A percentile compares a stretch with the other conserved stretches of the same genome.
Conservation (phyloP, 2,797 vertebrate genomes). For the Discoglossus pictus region DNA sequence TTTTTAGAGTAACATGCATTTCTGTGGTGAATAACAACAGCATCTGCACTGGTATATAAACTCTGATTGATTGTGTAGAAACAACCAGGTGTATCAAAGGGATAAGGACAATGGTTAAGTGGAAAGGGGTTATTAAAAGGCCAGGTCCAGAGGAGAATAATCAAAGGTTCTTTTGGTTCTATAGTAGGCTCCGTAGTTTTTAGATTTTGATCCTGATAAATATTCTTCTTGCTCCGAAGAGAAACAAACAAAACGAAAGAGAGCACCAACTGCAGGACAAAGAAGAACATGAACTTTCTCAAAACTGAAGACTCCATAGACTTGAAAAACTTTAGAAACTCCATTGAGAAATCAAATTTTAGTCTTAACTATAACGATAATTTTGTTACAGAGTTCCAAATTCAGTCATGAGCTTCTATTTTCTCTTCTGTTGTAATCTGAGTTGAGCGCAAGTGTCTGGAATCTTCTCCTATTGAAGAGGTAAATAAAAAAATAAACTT, state of each 20-base stretch:
- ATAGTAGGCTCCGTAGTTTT: neutral
- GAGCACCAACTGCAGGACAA: neutral
- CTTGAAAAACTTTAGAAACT: neutral
- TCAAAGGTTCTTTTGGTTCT: neutral
- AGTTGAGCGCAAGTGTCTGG: too few relatives aligned
- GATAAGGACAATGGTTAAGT: conserved; percentile 32
- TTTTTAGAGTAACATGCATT: accelerated
- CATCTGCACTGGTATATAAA: conserved; percentile 9
- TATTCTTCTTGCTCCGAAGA: neutral
- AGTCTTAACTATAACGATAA: too few relatives aligned
- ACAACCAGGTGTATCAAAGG: neutral
- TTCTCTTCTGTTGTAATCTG: too few relatives aligned
- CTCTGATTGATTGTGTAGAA: conserved; percentile 21
- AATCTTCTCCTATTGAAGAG: too few relatives aligned
- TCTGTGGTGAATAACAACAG: conserved; percentile 54
- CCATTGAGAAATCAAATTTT: neutral
- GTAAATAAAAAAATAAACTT: too few relatives aligned
- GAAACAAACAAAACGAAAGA: neutral
- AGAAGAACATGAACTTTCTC: neutral
- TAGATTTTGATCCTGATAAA: neutral
- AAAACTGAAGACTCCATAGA: neutral
- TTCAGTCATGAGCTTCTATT: too few relatives aligned
- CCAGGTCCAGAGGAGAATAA: conserved; percentile 55
- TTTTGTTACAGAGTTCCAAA: too few relatives aligned
- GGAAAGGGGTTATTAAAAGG: neutral